A percentile compares a stretch with the other conserved stretches of the same genome.
These are phyloP conservation scores for Volucella inflata DNA, from an alignment of 2,888 invertebrate genomes.

Conservation along the genomic window DNA sequence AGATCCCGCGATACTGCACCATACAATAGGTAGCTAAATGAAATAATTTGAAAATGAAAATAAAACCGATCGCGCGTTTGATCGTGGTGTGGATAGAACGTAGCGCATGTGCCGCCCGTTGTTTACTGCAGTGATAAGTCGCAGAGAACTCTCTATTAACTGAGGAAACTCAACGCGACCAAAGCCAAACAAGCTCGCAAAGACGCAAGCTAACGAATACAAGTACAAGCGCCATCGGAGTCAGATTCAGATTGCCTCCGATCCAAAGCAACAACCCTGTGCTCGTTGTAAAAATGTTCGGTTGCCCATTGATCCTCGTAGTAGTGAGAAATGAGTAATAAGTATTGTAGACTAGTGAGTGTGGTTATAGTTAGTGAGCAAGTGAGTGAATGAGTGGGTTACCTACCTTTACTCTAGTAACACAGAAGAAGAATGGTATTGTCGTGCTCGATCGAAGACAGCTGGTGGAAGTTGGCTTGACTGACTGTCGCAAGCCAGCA, in stretches of 20 bases:
- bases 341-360: constrained; percentile 20
- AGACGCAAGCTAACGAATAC: constrained; percentile 46
- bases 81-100: constrained; percentile 76
- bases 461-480: constrained; percentile 52
- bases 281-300: constrained; percentile 50
- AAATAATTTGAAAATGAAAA: constrained; percentile 18
- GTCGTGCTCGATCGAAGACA: constrained; percentile 61
- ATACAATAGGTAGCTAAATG: constrained; percentile 45
- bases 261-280: constrained; percentile 54
- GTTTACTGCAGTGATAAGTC: constrained; percentile 79
- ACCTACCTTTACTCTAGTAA: constrained; percentile 62
- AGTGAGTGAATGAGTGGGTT: constrained; percentile 39
- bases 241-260: constrained; percentile 33
- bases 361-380: constrained; percentile 52
- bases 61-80: constrained; percentile 55
- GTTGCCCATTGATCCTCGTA: constrained; percentile 3
- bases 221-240: constrained; percentile 53
- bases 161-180: constrained; percentile 60
- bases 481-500: constrained; percentile 52
- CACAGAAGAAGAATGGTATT: constrained; percentile 60
- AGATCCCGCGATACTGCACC: constrained; percentile 44
- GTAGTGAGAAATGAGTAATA: constrained; percentile 8
- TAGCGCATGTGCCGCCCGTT: constrained; percentile 78
- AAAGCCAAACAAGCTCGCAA: constrained; percentile 53
- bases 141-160: constrained; percentile 78